Conservation (phyloP, 2,113 vertebrate genomes). For the Xiphias gladius region DNA sequence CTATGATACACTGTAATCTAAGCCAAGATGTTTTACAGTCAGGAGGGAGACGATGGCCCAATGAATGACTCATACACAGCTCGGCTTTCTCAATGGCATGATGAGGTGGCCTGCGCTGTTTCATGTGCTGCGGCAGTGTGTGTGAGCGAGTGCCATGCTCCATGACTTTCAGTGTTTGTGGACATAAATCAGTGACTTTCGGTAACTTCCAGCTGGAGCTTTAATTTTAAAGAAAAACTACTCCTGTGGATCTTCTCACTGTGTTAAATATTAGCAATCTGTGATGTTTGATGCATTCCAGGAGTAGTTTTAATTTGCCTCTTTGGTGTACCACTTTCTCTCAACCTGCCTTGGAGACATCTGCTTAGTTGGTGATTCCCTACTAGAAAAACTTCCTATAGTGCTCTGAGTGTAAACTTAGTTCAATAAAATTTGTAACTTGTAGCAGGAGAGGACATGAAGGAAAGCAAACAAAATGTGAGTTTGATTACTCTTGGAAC, state of each 20-base stretch:
- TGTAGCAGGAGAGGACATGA: background rate
- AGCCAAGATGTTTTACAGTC: constrained; percentile 72
- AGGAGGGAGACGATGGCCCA: constrained; percentile 56
- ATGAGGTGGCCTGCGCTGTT: constrained; percentile 50
- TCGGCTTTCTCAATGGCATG: constrained; percentile 56
- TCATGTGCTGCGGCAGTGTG: constrained; percentile 39
- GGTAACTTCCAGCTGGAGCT: background rate
- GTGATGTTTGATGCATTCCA: background rate
- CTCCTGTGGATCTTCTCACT: background rate
- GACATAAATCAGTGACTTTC: constrained; percentile 45
- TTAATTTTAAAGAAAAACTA: constrained; percentile 13
- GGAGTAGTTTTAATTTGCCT: background rate
- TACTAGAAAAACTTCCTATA: background rate
- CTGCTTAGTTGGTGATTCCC: background rate
- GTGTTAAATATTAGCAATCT: background rate
- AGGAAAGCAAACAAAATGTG: background rate
- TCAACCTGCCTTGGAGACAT: background rate
- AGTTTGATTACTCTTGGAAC: background rate
- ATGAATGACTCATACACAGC: constrained; percentile 66
- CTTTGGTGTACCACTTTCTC: background rate
- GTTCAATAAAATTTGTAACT: background rate
- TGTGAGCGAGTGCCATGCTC: background rate
- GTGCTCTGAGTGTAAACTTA: background rate
- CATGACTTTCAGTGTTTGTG: constrained; percentile 21
- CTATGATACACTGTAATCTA: constrained; percentile 46